Evolutionary conservation across 92 coral and sea anemone genomes (phyloP).

Genomic region (Virgularia gustaviana): DNA sequence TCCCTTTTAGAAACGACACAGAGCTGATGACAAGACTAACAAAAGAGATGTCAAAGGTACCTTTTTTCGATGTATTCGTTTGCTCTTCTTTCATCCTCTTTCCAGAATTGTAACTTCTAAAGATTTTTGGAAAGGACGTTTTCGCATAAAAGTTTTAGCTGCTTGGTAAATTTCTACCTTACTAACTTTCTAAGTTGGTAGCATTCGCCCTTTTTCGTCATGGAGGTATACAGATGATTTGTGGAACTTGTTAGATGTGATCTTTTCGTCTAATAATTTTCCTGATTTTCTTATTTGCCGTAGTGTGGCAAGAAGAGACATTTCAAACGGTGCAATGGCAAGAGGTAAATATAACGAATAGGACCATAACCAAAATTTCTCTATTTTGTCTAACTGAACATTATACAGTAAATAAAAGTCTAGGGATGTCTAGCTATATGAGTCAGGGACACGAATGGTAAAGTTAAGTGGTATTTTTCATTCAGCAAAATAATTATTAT

Average conservation of each 20-base stretch:
- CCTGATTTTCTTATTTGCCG: too few relatives aligned
- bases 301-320: conserved; percentile 32
- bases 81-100: neutral
- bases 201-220: neutral
- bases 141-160: too few relatives aligned
- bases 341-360: conserved; percentile 18
- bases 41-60: conserved; percentile 91
- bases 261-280: too few relatives aligned
- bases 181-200: neutral
- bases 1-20: conserved; percentile 78
- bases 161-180: conserved; percentile 40
- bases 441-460: too few relatives aligned
- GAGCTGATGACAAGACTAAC: conserved; percentile 93
- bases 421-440: too few relatives aligned
- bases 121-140: neutral
- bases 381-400: too few relatives aligned
- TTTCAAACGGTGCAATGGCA: conserved; percentile 33
- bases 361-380: too few relatives aligned
- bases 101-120: neutral
- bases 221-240: too few relatives aligned
- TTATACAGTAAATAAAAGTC: too few relatives aligned
- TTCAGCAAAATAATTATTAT: too few relatives aligned
- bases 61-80: neutral
- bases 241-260: too few relatives aligned
- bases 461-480: too few relatives aligned